Percentiles rank a stretch among this genome's conserved stretches.
phyloP scores from a whole-genome alignment of 2,888 invertebrate genomes.

The Megastigmus dorsalis region DNA sequence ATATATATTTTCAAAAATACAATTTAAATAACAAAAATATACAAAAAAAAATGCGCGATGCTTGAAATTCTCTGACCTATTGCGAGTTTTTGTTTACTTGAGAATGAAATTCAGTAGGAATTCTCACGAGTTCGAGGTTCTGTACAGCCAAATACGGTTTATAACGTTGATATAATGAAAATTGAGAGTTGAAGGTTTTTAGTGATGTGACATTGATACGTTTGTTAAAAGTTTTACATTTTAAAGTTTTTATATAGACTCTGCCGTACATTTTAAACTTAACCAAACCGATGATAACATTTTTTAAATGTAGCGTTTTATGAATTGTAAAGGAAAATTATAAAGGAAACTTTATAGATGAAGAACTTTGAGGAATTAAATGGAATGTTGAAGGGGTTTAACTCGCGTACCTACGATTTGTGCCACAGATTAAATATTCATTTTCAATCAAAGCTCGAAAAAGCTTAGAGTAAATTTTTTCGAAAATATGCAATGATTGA shows the following conservation, averaged over 20 bases:
- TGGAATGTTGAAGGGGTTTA: too few relatives aligned
- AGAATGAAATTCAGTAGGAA: background rate
- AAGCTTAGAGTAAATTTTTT: conserved; percentile 25
- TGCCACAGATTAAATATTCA: conserved; percentile 38
- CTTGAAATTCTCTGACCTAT: too few relatives aligned
- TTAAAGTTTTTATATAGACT: conserved; percentile 27
- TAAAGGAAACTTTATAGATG: conserved; percentile 6
- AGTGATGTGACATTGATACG: background rate
- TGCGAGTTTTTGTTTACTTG: conserved; percentile 3
- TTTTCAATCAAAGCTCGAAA: conserved; percentile 6
- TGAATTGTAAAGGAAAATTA: conserved; percentile 2
- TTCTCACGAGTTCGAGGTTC: conserved; percentile 9
- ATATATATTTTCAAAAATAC: background rate
- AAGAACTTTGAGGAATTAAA: too few relatives aligned
- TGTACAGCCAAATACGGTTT: conserved; percentile 6
- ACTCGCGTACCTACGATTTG: conserved; percentile 36
- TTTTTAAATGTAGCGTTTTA: conserved; percentile 35
- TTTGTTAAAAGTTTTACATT: conserved; percentile 36
- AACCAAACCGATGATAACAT: conserved; percentile 31
- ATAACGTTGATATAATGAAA: background rate
- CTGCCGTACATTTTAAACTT: conserved; percentile 17
- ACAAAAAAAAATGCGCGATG: background rate
- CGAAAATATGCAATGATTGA: background rate
- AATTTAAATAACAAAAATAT: background rate
- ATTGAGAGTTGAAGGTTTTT: background rate